Evolutionary conservation across 2,113 vertebrate genomes (phyloP).

Genomic region (Rhizomys pruinosus): DNA sequence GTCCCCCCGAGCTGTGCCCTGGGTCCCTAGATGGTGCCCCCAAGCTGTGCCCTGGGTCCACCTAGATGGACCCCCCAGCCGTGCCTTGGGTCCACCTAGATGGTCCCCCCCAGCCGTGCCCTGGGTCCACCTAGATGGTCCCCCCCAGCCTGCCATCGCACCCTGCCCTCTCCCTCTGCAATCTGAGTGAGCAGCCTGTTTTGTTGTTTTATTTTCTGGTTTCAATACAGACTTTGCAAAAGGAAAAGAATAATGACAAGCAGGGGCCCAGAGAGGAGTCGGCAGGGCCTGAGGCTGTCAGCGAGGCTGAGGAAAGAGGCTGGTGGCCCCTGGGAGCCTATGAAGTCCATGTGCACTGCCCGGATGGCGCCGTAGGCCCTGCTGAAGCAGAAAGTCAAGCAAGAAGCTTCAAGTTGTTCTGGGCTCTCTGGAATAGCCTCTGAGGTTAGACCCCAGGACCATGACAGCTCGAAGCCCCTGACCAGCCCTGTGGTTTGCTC

Average conservation of each 20-base stretch:
- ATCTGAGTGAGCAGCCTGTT: not conserved
- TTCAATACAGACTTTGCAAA: too few species aligned
- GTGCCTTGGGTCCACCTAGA: too few species aligned
- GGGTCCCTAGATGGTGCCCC: too few species aligned
- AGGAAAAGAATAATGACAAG: too few species aligned
- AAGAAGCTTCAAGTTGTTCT: not conserved
- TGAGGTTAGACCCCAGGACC: not conserved
- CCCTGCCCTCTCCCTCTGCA: too few species aligned
- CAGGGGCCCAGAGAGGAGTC: accelerated
- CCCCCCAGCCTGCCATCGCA: too few species aligned
- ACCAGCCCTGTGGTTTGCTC: not conserved
- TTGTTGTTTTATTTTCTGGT: not conserved
- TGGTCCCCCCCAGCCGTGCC: too few species aligned
- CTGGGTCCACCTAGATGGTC: too few species aligned
- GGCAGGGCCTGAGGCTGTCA: accelerated
- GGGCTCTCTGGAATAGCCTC: not conserved
- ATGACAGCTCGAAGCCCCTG: accelerated
- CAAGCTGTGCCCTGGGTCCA: too few species aligned
- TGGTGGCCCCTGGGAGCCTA: accelerated
- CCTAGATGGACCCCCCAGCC: too few species aligned
- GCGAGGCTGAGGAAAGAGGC: not conserved
- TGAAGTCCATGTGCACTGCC: accelerated
- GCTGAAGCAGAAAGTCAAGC: accelerated
- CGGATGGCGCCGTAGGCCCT: accelerated
- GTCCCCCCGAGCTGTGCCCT: too few species aligned